Evolutionary conservation across 2,888 invertebrate genomes (phyloP), one percentile per base, ranked within the genome.

Genomic region (Eudemis profundana): DNA sequence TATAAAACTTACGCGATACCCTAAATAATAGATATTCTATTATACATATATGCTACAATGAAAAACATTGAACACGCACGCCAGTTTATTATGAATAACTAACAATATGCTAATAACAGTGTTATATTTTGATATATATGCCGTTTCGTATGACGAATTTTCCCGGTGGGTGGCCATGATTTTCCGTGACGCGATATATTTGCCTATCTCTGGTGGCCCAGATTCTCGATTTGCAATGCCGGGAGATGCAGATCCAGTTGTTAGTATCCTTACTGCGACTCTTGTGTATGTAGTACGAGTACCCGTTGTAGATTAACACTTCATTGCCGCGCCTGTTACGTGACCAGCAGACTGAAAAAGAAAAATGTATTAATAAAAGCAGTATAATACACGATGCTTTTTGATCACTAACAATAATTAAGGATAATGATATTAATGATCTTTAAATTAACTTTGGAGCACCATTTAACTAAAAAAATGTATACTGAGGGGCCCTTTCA

Each of bases 211-310:
- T 5, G 38, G 14, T 4, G 38, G 36, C n/a, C 0, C 23, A 47
- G 23, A 50, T 50, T 12, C 50, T 29, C 10, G 38, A 21, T 3
- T 56, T 42, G 51, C 51, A 51, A 15, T 33, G 36, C n/a, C 23
- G 14, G 7, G 14, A 33, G 1, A 44, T 61, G 44, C 51, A 61
- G 12, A 33, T 15, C 61, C 61, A 61, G 17, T 21, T 36, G 33
- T 51, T 53, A 8, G 2, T 10, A 12, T 21, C 7, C 1, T 15
- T n/a, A n/a, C 12, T 51, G 17, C 61, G 51, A 12, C 21, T 7
- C 36, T 61, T 61, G 51, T 61, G 51, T 4, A 49, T n/a, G 17
- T 47, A 38, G 36, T 38, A 60, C 15, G 38, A 10, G 17, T 36
- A 40, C 10, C n/a, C 60, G n/a, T 60, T 40, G 40, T 60, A 49